Evolutionary conservation across 2,888 invertebrate genomes (phyloP).

Genomic region (Rhagonycha lutea): DNA sequence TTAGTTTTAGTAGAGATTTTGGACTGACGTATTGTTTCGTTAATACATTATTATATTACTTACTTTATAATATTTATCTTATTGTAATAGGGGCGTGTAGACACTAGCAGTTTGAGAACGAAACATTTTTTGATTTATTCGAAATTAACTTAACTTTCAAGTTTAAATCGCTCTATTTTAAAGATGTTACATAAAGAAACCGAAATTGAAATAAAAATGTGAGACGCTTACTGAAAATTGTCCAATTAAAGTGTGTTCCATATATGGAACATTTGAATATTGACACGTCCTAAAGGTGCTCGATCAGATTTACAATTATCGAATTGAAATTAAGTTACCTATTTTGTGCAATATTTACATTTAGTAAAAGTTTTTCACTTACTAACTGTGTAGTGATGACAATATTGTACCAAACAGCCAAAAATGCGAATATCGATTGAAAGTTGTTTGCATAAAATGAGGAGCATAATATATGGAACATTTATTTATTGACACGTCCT

Average conservation of each 20-base stretch:
- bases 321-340: background rate
- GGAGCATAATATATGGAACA: background rate
- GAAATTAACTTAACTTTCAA: background rate
- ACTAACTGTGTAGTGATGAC: background rate
- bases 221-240: background rate
- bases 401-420: background rate
- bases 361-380: background rate
- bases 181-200: background rate
- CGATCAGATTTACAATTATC: background rate
- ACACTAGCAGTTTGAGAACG: background rate
- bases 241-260: background rate
- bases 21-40: slow-evolving; percentile 7
- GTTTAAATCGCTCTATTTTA: background rate
- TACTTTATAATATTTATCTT: background rate
- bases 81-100: background rate
- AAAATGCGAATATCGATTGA: background rate
- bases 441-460: background rate
- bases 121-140: background rate
- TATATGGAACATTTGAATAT: background rate
- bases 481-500: background rate
- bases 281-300: background rate
- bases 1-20: slow-evolving; percentile 3
- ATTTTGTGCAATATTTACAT: background rate
- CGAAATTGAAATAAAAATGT: background rate
- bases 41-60: background rate